Evolutionary conservation across 92 coral and sea anemone genomes (phyloP), one percentile per base, ranked within the genome.

Genomic region (Palythoa grandis): DNA sequence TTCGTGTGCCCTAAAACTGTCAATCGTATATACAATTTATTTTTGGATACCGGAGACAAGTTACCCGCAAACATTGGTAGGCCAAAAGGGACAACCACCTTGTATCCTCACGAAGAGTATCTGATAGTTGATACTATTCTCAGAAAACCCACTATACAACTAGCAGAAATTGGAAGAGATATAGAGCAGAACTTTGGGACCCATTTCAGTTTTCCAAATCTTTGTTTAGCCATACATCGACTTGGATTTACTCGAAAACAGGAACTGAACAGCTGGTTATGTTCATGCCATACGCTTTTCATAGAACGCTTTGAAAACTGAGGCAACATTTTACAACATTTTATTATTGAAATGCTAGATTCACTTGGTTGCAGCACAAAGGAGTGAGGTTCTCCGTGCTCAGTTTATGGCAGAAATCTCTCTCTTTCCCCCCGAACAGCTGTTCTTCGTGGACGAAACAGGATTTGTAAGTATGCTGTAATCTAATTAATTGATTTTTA

Each of bases 361-460:
- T 40, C 89, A 78, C 11, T 17, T 66, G 52, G 57, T 87, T 83
- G 90, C 93, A 6, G 19, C 76, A 67, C 69, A 70, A 39, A 74
- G 93, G 57, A 87, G 61, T 24, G 93, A 90, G 48, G 38, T 74
- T 52, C 70, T 86, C 5, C 75, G 90, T 70, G 53, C 74, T 17
- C 61, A 76, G 29, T 88, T 61, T 43, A 88, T 52, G 76, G 91
- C 88, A n/a, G 88, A 88, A 75, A 88, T 88, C 58, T 20, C 83
- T 6, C 65, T 47, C 7, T 88, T 88, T 43, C 76, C 54, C n/a
- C 91, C 91, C 1, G 70, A 69, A 65, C 92, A 86, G 53, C 87
- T 90, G 24, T 90, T 90, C 17, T 90, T 90, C 85, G 73, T 90
- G 12, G 90, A 90, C 54, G 90, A 90, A 90, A 87, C 90, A 35